A percentile compares a stretch with the other conserved stretches of the same genome.
Conservation (phyloP, 35 echinoderm and acorn worm genomes). For the Eucidaris tribuloides region DNA sequence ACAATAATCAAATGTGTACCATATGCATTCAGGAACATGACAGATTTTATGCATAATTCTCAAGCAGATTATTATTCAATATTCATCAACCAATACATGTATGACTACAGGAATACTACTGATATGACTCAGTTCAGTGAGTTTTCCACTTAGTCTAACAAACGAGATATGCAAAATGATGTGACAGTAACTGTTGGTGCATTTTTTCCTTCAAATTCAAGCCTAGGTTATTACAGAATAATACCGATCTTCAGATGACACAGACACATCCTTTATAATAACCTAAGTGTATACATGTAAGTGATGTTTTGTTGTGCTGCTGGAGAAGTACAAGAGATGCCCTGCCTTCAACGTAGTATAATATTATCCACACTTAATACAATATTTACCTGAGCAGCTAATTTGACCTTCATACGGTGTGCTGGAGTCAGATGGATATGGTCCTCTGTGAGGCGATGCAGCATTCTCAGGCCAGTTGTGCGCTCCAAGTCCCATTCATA, state of each 20-base stretch:
- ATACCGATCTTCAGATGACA: constrained; percentile 1
- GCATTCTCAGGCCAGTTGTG: constrained; percentile 12
- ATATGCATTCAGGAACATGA: too few relatives aligned
- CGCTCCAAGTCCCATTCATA: neutral
- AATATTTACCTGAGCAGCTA: constrained; percentile 33
- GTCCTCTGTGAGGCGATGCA: constrained; percentile 38
- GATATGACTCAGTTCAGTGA: neutral
- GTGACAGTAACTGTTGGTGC: neutral
- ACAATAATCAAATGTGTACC: too few relatives aligned
- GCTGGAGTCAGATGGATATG: constrained; percentile 55
- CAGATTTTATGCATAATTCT: too few relatives aligned
- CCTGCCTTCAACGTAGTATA: too few relatives aligned
- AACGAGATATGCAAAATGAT: neutral
- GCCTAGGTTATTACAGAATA: neutral
- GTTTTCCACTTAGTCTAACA: neutral
- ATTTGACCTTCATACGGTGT: constrained; percentile 41
- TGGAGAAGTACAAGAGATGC: too few relatives aligned
- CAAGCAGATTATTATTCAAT: too few relatives aligned
- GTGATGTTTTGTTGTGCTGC: too few relatives aligned
- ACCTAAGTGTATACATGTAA: too few relatives aligned
- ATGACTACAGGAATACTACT: neutral
- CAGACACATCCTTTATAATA: too few relatives aligned
- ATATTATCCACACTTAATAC: neutral
- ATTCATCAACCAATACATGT: neutral
- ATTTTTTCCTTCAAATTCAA: neutral